Evolutionary conservation across 2,888 invertebrate species (phyloP).

Genomic region (Brachyptera putata): DNA sequence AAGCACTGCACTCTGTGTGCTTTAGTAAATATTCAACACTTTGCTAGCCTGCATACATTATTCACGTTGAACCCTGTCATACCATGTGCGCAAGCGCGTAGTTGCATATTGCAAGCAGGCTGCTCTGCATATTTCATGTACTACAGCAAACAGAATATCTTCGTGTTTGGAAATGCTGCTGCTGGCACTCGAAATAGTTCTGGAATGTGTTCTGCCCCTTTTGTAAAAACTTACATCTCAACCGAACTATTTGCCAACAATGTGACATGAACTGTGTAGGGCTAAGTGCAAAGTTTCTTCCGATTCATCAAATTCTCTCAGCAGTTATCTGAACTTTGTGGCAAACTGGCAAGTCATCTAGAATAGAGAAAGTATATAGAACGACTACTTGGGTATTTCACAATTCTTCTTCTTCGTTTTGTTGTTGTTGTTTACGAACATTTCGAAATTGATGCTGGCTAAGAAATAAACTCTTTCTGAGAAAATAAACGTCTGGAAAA

Average conservation of each 20-base stretch:
- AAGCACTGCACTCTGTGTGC: no score
- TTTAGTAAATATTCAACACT: no score
- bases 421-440: slow-evolving; percentile 1
- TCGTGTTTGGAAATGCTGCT: slow-evolving; percentile 2
- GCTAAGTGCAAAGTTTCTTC: slow-evolving; percentile 12
- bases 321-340: background rate
- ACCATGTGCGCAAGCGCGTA: no score
- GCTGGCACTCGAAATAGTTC: slow-evolving; percentile 15
- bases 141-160: background rate
- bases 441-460: background rate
- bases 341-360: no score
- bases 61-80: no score
- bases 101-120: no score
- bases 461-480: background rate
- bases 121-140: no score
- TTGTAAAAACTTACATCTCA: background rate
- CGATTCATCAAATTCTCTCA: slow-evolving; percentile 8
- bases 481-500: background rate
- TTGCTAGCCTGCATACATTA: no score
- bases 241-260: slow-evolving; percentile 12
- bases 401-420: no score
- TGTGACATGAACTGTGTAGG: slow-evolving; percentile 1
- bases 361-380: no score
- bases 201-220: background rate
- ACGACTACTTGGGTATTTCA: no score